Base-by-base conservation (phyloP, 2,113 vertebrate species). In the Phoenicopterus ruber region DNA sequence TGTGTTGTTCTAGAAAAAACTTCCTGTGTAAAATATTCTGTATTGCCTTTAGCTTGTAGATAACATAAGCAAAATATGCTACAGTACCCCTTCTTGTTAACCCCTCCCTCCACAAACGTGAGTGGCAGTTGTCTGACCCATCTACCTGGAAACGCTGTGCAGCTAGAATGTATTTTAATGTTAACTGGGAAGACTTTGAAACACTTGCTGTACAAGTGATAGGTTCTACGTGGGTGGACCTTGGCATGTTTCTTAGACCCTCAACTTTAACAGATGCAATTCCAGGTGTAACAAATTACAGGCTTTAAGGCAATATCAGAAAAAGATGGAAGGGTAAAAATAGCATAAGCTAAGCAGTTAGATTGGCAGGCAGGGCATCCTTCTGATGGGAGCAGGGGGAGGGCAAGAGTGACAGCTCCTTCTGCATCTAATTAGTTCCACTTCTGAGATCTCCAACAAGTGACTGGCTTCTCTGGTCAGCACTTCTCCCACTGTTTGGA, bases 201-300 rank as follows among this genome's bases (percentile, higher is more conserved):
- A 61, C 47, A n/a, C 36, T 72, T 82, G 58, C 44, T 78, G 81
- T 38, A 22, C 6, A 40, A 82, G 46, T 40, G 62, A 44, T 50
- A n/a, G 59, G 52, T 42, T 91, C 59, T 84, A 7, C 0, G n/a
- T 91, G 49, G 86, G 54, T 78, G 76, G 91, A 91, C 63, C 54
- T 66, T 59, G 57, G 65, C 69, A 21, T 36, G 32, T 91, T 94
- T 57, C 83, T 89, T 72, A 89, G 81, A 63, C 59, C 67, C 50
- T 67, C 52, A 81, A 34, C 55, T 86, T 82, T 62, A 88, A 63
- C 54, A 93, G 90, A 67, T 79, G 83, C 54, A 71, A 32, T 69
- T 94, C 69, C 69, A 95, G 67, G 55, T 95, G 88, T 83, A 90
- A 94, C 55, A 92, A 88, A 62, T 88, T 71, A 92, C 42, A 91